phyloP scores from a whole-genome alignment of 92 coral and sea anemone genomes.

The Isaurus tuberculatus region DNA sequence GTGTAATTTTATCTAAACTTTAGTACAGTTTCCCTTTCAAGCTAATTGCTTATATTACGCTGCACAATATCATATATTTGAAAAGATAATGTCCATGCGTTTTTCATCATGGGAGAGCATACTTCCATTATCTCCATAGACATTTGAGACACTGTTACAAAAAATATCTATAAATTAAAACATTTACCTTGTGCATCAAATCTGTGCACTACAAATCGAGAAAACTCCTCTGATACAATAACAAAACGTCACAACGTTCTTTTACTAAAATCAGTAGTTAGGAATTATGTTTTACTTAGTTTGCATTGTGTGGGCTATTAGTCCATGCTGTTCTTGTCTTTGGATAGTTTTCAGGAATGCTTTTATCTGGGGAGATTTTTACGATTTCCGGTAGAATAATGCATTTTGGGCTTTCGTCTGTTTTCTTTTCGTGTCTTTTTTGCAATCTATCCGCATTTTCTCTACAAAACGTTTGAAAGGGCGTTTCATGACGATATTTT shows the following conservation, averaged over 20 bases:
- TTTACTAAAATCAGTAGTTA: background rate
- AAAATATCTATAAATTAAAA: no score
- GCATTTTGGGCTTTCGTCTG: background rate
- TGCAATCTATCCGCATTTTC: background rate
- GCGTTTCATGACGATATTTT: conserved; percentile 14
- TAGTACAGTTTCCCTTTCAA: no score
- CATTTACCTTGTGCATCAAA: background rate
- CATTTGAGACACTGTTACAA: background rate
- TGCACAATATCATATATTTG: background rate
- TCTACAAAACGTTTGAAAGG: conserved; percentile 21
- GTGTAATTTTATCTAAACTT: no score
- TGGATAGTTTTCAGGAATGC: background rate
- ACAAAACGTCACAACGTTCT: background rate
- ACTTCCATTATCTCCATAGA: background rate
- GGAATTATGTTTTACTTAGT: background rate
- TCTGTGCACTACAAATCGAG: background rate
- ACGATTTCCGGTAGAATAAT: conserved; percentile 60
- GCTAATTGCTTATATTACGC: no score
- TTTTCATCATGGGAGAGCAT: conserved; percentile 1
- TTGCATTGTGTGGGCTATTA: background rate
- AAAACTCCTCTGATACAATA: background rate
- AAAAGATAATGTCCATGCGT: background rate
- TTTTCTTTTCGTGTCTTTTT: background rate
- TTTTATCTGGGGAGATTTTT: conserved; percentile 68
- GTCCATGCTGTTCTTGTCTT: background rate